phyloP scores from a whole-genome alignment of 2,113 vertebrate genomes.

The Columbina picui region DNA sequence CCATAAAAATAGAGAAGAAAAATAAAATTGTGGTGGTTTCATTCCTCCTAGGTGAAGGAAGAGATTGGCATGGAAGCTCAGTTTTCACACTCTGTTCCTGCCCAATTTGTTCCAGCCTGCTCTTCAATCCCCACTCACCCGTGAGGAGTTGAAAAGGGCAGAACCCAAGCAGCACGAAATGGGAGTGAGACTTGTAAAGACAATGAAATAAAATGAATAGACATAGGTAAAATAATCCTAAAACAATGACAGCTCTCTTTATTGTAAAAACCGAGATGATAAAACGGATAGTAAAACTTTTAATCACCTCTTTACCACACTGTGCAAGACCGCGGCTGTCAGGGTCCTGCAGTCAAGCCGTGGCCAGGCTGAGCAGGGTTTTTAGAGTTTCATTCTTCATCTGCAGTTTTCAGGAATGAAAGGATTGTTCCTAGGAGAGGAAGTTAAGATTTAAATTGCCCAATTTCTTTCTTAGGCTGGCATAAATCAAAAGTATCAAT shows the following conservation, averaged over 20 bases:
- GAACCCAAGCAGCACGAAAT: background rate
- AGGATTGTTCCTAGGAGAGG: constrained; percentile 53
- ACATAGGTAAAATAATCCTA: constrained; percentile 67
- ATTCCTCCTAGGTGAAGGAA: background rate
- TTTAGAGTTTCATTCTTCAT: constrained; percentile 66
- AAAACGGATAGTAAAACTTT: constrained; percentile 69
- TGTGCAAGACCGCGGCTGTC: constrained; percentile 6
- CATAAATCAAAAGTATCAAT: constrained; percentile 47
- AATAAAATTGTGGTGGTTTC: background rate
- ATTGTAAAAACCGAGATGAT: constrained; percentile 50
- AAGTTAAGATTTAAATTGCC: constrained; percentile 63
- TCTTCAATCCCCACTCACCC: background rate
- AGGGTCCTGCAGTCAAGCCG: background rate
- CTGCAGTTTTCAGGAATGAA: constrained; percentile 18
- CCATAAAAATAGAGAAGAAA: background rate
- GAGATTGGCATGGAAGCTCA: background rate
- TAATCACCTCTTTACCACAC: constrained; percentile 49
- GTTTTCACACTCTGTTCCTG: background rate
- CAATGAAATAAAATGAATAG: constrained; percentile 62
- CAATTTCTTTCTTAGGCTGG: constrained; percentile 23
- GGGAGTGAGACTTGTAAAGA: constrained; percentile 47
- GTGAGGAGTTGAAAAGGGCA: constrained; percentile 30
- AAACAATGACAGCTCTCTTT: constrained; percentile 62
- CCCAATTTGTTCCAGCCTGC: background rate
- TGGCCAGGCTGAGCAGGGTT: constrained; percentile 11